Conservation (phyloP, 2,888 invertebrate genomes). For the Seira ritae region DNA sequence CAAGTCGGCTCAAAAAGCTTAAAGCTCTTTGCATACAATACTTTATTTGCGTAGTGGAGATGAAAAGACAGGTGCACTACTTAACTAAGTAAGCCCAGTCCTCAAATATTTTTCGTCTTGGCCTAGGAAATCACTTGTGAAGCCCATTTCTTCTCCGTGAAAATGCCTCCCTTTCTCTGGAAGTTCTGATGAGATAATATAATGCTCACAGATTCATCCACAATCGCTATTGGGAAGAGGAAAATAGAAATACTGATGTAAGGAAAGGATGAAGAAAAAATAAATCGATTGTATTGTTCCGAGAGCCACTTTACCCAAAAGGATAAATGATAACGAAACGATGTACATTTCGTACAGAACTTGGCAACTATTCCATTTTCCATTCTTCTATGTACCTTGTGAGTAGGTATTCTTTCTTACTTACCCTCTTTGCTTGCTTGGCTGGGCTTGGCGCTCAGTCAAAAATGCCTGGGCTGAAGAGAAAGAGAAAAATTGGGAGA, state of each 20-base stretch:
- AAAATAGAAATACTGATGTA: not conserved
- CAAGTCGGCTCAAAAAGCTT: constrained; percentile 32
- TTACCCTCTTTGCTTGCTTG: constrained; percentile 14
- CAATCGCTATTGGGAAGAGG: constrained; percentile 42
- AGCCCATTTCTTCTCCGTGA: too few species aligned
- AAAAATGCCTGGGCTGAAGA: constrained; percentile 20
- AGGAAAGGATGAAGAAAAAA: constrained; percentile 1
- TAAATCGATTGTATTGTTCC: constrained; percentile 49
- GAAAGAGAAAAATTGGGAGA: constrained; percentile 14
- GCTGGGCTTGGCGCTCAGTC: constrained; percentile 44
- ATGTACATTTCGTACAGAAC: not conserved
- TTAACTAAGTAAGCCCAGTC: not conserved
- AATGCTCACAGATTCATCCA: constrained; percentile 17
- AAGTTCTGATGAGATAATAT: not conserved
- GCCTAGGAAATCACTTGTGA: too few species aligned
- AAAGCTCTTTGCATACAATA: constrained; percentile 50
- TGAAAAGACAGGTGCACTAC: not conserved
- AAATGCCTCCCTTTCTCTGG: too few species aligned
- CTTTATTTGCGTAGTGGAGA: constrained; percentile 4
- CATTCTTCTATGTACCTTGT: too few species aligned
- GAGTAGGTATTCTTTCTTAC: constrained; percentile 4
- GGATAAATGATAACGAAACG: constrained; percentile 18
- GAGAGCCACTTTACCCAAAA: constrained; percentile 12
- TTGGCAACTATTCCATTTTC: not conserved
- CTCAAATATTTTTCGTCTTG: constrained; percentile 11